phyloP scores from a whole-genome alignment of 2,797 vertebrate genomes.

The Ctenosaura bakeri region DNA sequence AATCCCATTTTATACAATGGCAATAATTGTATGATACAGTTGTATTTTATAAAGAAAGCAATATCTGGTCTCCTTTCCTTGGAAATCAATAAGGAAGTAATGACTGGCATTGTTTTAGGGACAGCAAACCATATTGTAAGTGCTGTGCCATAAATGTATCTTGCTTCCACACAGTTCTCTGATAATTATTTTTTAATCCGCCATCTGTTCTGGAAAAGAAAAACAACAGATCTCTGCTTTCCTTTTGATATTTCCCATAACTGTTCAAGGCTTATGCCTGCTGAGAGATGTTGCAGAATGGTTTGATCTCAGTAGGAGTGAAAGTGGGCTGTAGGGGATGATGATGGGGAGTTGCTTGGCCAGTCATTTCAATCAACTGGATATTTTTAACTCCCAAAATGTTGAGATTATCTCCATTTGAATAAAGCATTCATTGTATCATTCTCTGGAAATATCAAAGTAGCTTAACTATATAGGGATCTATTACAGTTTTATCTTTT shows the following conservation, averaged over 20 bases:
- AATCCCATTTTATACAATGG: neutral
- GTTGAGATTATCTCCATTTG: neutral
- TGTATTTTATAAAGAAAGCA: neutral
- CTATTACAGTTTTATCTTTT: neutral
- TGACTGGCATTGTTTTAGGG: neutral
- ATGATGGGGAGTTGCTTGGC: neutral
- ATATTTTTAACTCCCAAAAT: neutral
- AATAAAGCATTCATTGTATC: neutral
- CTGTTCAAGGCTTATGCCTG: neutral
- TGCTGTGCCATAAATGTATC: neutral
- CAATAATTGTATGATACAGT: too few relatives aligned
- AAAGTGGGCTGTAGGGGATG: neutral
- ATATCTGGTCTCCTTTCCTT: neutral
- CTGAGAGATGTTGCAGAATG: neutral
- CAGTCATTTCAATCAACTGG: neutral
- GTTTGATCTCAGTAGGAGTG: slow-evolving; percentile 22
- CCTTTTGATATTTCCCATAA: slow-evolving; percentile 3
- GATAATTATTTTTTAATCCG: slow-evolving; percentile 14
- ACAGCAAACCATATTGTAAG: neutral
- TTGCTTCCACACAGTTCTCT: slow-evolving; percentile 2
- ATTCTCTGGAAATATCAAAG: neutral
- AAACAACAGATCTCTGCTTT: neutral
- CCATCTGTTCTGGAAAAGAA: neutral
- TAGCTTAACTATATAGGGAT: neutral
- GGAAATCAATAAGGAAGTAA: neutral